Evolutionary conservation across 2,113 vertebrate species (phyloP), one percentile per base, ranked within the genome.

Genomic region (Australoheros scitulus): DNA sequence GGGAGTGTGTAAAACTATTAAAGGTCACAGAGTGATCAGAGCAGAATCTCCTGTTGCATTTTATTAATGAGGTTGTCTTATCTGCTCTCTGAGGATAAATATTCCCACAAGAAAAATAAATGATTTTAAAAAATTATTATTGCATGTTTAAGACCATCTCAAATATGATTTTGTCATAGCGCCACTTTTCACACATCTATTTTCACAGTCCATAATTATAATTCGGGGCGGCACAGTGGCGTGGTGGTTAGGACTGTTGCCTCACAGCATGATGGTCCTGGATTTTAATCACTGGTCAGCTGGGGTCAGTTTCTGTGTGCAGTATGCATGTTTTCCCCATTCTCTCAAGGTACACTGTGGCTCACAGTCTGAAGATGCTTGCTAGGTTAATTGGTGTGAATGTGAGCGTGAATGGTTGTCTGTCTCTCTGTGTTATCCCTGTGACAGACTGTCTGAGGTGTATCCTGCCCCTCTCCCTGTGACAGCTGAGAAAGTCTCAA

Each of bases 221-320:
- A 29, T 50, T 70, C 41, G 50, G 41, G 15, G 26, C 24, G 20
- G 64, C 64, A 70, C 41, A 70, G 64, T 1, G 9, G 24, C 29
- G 24, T 24, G 26, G 41, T 70, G 41, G 18, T 70, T 70, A 43
- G 64, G 41, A 50, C 64, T 50, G 64, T 4, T 29, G 2, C 1
- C 41, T 70, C 64, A 50, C 64, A 70, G 9, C 22, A 70, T 26
- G 24, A 29, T 47, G 64, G 22, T 68, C 64, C 26, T 15, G 26
- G 41, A 50, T 70, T 70, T 50, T 9, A 50, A 50, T 70, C 5
- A 0, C 22, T 0, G 0, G 17, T 24, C 22, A 1, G 22, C 9
- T 18, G 41, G 64, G 47, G 47, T 9, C 47, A 29, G 36, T 38
- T 70, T 29, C 22, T 18, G 41, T 70, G 41, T 70, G 64, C 15